A percentile compares a stretch with the other conserved stretches of the same genome.
Evolutionary conservation across 2,888 invertebrate genomes (phyloP).

Genomic region (Galerucella calmariensis): DNA sequence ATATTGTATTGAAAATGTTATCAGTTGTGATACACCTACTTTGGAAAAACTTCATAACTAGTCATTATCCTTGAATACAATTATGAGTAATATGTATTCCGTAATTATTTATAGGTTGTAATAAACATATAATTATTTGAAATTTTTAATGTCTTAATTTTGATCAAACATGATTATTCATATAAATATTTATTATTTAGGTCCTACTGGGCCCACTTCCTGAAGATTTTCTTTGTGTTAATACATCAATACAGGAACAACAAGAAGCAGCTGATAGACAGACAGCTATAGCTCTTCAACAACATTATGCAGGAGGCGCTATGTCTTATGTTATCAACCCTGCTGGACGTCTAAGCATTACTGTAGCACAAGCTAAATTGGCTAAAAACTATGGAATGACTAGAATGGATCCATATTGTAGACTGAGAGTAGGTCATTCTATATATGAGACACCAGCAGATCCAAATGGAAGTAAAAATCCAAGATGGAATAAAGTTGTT

Average conservation of each 20-base stretch:
- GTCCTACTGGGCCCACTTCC: constrained; percentile 85
- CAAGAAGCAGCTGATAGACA: constrained; percentile 83
- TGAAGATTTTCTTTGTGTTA: constrained; percentile 76
- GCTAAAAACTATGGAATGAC: constrained; percentile 95
- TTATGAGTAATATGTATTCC: neutral
- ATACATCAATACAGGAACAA: constrained; percentile 71
- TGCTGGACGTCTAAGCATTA: constrained; percentile 82
- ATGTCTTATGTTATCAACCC: constrained; percentile 64
- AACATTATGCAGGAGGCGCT: constrained; percentile 70
- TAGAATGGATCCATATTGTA: constrained; percentile 96
- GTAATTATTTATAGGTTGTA: neutral
- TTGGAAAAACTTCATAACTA: neutral
- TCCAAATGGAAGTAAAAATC: constrained; percentile 93
- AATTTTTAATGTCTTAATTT: no score
- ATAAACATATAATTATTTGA: neutral
- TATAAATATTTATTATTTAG: constrained; percentile 60
- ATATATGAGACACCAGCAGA: constrained; percentile 97
- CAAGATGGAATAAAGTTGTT: constrained; percentile 95
- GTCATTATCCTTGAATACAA: neutral
- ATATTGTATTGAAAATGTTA: neutral
- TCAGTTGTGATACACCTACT: neutral
- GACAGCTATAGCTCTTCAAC: constrained; percentile 78
- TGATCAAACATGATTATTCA: neutral
- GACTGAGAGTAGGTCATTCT: constrained; percentile 91
- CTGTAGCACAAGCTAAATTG: constrained; percentile 90